These are phyloP conservation scores for Drosophila melanosoma DNA, from an alignment of 2,888 invertebrate species.

Conservation along the genomic window DNA sequence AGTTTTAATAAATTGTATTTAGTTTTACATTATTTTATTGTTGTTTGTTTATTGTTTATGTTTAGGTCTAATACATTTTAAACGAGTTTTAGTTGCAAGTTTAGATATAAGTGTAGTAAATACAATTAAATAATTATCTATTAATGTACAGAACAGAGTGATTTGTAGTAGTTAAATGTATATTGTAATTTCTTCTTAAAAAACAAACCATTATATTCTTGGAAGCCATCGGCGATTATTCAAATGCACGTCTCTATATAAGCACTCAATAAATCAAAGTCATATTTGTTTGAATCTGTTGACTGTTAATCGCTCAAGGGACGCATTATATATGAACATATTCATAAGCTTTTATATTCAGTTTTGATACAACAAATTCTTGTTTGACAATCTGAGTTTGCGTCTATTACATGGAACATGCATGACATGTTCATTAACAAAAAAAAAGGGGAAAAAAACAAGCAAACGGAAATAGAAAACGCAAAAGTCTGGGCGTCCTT, in stretches of 20 bases:
- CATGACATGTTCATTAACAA: conserved; percentile 16
- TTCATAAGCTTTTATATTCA: conserved; percentile 38
- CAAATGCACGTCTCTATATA: conserved; percentile 39
- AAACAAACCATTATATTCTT: background rate
- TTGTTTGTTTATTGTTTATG: conserved; percentile 42
- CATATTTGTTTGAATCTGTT: conserved; percentile 17
- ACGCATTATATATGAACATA: conserved; percentile 15
- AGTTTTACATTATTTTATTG: conserved; percentile 76
- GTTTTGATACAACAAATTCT: conserved; percentile 50
- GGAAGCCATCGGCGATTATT: conserved; percentile 12
- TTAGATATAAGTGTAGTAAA: conserved; percentile 63
- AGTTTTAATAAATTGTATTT: conserved; percentile 75
- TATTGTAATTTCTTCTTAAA: conserved; percentile 7
- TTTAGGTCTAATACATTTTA: conserved; percentile 69
- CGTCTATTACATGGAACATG: background rate
- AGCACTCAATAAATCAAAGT: conserved; percentile 39
- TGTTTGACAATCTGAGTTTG: conserved; percentile 1
- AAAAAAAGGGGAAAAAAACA: conserved; percentile 3
- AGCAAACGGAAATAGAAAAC: conserved; percentile 21
- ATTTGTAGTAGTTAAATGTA: conserved; percentile 48
- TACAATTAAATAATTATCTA: conserved; percentile 77
- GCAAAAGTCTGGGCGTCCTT: conserved; percentile 39
- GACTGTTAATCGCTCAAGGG: conserved; percentile 32
- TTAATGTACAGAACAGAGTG: conserved; percentile 68
- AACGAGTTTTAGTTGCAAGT: conserved; percentile 53